Conservation (phyloP, 2,888 invertebrate species). For the Philhelius pedissequus region DNA sequence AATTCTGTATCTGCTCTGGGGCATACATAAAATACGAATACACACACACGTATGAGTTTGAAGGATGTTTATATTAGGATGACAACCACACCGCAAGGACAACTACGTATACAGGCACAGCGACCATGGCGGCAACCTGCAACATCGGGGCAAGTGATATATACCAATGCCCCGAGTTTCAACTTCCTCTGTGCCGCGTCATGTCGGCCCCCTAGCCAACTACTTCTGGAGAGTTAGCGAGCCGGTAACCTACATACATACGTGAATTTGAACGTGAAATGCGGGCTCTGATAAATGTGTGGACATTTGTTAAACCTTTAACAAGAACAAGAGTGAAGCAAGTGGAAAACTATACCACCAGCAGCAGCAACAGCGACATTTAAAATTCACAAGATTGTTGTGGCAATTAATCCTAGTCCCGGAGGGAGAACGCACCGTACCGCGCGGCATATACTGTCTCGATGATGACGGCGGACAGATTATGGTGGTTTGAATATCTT, state of each 20-base stretch:
- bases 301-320: constrained; percentile 49
- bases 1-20: constrained; percentile 41
- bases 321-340: constrained; percentile 31
- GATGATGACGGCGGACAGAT: background rate
- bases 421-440: background rate
- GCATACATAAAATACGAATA: constrained; percentile 13
- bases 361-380: constrained; percentile 8
- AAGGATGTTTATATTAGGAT: background rate
- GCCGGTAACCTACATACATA: background rate
- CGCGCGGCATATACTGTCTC: no score
- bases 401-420: constrained; percentile 23
- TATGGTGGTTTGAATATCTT: background rate
- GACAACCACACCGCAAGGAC: background rate
- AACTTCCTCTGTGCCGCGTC: no score
- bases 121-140: constrained; percentile 11
- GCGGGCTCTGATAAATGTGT: constrained; percentile 50
- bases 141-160: constrained; percentile 4
- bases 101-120: background rate
- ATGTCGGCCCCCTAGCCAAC: no score
- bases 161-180: background rate
- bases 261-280: constrained; percentile 17
- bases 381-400: constrained; percentile 21
- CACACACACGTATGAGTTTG: background rate
- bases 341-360: constrained; percentile 18
- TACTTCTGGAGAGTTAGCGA: no score